These are phyloP conservation scores for Cheumatopsyche charites DNA, from an alignment of 1,140 invertebrate genomes.

Conservation along the genomic window DNA sequence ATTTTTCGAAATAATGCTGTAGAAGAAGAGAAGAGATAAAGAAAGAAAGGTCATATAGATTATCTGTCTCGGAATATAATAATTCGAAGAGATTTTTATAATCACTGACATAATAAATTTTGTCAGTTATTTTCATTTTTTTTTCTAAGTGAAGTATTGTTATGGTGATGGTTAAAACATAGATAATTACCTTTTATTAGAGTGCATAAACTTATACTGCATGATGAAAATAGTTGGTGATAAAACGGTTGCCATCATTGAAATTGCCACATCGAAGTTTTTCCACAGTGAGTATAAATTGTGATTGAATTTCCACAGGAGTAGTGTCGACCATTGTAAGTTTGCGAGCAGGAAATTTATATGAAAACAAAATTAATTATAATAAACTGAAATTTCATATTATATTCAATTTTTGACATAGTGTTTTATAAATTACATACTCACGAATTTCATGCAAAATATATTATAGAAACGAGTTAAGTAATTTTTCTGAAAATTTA, in stretches of 20 bases:
- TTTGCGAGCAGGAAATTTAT: constrained; percentile 2
- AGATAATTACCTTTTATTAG: constrained; percentile 33
- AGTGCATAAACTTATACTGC: constrained; percentile 28
- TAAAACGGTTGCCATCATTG: neutral
- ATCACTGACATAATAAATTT: neutral
- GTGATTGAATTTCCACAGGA: neutral
- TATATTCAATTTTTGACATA: neutral
- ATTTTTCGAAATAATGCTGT: neutral
- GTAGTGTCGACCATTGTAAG: neutral
- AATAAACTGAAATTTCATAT: neutral
- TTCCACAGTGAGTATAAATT: constrained; percentile 8
- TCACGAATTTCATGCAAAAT: constrained; percentile 8
- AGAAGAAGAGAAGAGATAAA: constrained; percentile 18
- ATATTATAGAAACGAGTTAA: neutral
- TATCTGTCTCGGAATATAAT: neutral
- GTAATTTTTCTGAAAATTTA: neutral
- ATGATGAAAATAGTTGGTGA: constrained; percentile 15
- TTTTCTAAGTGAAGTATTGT: neutral
- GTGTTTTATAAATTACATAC: neutral
- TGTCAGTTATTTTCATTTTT: neutral
- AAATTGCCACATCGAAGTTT: neutral
- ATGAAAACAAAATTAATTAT: constrained; percentile 2
- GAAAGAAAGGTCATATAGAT: neutral
- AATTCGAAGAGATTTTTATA: neutral
- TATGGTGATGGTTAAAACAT: neutral